Evolutionary conservation across 2,888 invertebrate genomes (phyloP).

Genomic region (Pomacea canaliculata): DNA sequence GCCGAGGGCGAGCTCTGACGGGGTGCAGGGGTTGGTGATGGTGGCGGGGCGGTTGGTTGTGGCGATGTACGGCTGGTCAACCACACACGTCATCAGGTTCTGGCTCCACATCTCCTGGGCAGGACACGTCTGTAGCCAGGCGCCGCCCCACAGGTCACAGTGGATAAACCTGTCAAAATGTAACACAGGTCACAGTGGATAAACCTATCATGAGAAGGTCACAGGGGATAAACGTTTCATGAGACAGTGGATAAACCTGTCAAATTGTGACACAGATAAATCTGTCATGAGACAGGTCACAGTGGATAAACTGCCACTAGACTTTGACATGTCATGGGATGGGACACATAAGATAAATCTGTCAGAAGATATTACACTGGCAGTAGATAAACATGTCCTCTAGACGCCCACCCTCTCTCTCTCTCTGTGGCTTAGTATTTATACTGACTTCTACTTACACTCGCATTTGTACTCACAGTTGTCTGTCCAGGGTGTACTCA

Average conservation of each 20-base stretch:
- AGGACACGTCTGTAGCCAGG: constrained; percentile 37
- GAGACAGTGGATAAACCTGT: neutral
- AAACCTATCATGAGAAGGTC: neutral
- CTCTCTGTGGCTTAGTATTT: constrained; percentile 2
- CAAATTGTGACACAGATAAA: neutral
- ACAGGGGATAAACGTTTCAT: neutral
- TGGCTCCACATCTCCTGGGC: constrained; percentile 34
- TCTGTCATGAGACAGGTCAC: neutral
- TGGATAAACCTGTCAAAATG: constrained; percentile 27
- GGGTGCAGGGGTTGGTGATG: constrained; percentile 22
- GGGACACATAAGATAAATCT: neutral
- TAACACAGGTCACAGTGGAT: neutral
- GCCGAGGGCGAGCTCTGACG: constrained; percentile 14
- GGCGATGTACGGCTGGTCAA: constrained; percentile 3
- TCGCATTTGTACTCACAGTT: neutral
- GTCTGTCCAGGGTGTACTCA: constrained; percentile 10
- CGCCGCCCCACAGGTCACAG: constrained; percentile 39
- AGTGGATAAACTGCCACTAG: neutral
- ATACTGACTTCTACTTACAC: neutral
- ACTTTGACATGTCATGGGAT: neutral
- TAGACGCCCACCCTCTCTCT: neutral
- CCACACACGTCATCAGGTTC: constrained; percentile 27
- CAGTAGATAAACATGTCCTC: neutral
- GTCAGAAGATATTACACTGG: neutral
- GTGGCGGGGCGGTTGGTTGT: constrained; percentile 20